A percentile compares a stretch with the other conserved stretches of the same genome.
These are phyloP conservation scores for Tetraodon nigroviridis DNA, from an alignment of 2,113 vertebrate species.

Conservation along the genomic window DNA sequence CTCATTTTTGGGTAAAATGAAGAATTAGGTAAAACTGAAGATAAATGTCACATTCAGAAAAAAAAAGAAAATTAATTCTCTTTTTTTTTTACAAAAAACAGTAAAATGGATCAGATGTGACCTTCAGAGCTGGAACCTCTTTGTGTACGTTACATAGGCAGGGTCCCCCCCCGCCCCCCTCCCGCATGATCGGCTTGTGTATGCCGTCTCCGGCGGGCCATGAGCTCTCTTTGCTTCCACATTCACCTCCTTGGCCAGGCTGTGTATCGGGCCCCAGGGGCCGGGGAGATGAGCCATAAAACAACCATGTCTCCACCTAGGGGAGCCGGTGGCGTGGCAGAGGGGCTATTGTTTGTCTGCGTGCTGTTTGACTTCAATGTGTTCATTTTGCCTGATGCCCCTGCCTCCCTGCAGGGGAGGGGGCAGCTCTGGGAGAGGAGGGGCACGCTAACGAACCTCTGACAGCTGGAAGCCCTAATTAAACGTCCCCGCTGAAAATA, in stretches of 20 bases:
- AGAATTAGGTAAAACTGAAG: no score
- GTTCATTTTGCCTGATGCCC: constrained; percentile 74
- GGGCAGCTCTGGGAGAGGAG: constrained; percentile 65
- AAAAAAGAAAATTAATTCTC: no score
- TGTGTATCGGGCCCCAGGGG: constrained; percentile 65
- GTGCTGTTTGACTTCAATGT: constrained; percentile 76
- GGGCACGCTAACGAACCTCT: constrained; percentile 76
- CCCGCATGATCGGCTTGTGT: constrained; percentile 24
- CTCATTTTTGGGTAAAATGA: no score
- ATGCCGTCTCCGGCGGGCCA: constrained; percentile 52
- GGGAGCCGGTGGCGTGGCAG: constrained; percentile 63
- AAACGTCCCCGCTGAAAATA: constrained; percentile 79
- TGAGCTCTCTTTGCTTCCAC: constrained; percentile 49
- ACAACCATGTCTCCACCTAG: constrained; percentile 68
- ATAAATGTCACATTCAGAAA: no score
- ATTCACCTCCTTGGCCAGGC: constrained; percentile 61
- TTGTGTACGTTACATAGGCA: not conserved
- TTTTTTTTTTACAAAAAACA: no score
- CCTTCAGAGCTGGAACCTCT: not conserved
- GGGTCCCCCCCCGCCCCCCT: not conserved
- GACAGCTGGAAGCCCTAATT: constrained; percentile 84
- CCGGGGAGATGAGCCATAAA: constrained; percentile 69
- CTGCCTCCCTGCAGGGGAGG: constrained; percentile 50
- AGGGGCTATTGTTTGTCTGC: constrained; percentile 70
- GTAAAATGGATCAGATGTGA: not conserved